phyloP scores from a whole-genome alignment of 2,888 invertebrate species.

The Phyllotreta cruciferae region DNA sequence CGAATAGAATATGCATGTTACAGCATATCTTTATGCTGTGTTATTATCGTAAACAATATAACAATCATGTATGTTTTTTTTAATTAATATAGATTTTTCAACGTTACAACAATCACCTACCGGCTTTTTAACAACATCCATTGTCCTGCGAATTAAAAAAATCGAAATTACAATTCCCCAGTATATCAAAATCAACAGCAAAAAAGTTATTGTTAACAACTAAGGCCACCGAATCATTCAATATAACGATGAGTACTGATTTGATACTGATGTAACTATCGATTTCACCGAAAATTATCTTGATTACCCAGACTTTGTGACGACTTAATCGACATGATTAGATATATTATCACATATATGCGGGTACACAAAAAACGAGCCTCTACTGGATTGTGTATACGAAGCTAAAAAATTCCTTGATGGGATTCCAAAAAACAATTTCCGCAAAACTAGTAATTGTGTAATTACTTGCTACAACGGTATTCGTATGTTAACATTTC shows the following conservation, averaged over 20 bases:
- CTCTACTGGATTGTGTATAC: not conserved
- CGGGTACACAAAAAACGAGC: not conserved
- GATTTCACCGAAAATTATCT: slow-evolving; percentile 31
- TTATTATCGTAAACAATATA: too few relatives aligned
- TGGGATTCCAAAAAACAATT: too few relatives aligned
- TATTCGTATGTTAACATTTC: not conserved
- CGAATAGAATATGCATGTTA: too few relatives aligned
- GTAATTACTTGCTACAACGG: too few relatives aligned
- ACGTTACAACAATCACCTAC: too few relatives aligned
- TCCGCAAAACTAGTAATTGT: too few relatives aligned
- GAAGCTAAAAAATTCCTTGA: too few relatives aligned
- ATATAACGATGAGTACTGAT: slow-evolving; percentile 6
- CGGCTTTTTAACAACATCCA: not conserved
- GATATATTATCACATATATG: slow-evolving; percentile 27
- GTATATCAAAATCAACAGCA: slow-evolving; percentile 4
- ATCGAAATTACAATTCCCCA: slow-evolving; percentile 1
- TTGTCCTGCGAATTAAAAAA: not conserved
- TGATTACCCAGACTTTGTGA: slow-evolving; percentile 24
- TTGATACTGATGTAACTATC: slow-evolving; percentile 28
- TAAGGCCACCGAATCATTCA: slow-evolving; percentile 20
- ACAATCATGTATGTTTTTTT: too few relatives aligned
- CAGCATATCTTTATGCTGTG: too few relatives aligned
- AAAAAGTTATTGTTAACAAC: slow-evolving; percentile 9
- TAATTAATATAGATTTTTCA: too few relatives aligned
- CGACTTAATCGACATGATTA: slow-evolving; percentile 29